Base-by-base conservation (phyloP, 2,888 invertebrate species). In the Apoda limacodes region DNA sequence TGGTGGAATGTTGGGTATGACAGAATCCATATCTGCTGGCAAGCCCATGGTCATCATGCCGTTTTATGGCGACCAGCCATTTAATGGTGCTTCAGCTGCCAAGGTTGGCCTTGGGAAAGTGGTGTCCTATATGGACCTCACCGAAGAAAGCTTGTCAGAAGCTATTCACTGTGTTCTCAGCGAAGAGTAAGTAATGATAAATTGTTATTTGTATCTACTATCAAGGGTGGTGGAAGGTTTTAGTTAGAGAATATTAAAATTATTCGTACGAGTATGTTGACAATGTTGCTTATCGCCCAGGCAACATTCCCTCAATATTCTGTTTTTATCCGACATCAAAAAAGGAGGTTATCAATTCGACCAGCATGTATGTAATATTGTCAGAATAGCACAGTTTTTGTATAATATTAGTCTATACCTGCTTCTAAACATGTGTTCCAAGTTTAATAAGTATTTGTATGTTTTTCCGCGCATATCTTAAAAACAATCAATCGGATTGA, bases 11-110 rank as follows among this genome's bases (percentile, higher is more conserved):
- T 61, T 86, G 15, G 85, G 86, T 19, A 81, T 83, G 57, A 85
- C 83, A 0, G 87, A 87, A 43, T 84, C 84, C 1, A 76, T 85
- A 9, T 76, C 84, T 5, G 82, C 82, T 1, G 86, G 85, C 2
- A 85, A 85, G 30, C 86, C 86, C 4, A 82, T 84, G 61, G 50
- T 87, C 28, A 74, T 84, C 21, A 75, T 86, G 39, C 86, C 86
- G 0, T 85, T 86, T 63, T 86, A 82, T 47, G 86, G 85, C 10
- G 86, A 87, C 57, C 86, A 87, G 58, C 75, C 76, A 7, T 55
- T 70, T 21, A 87, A 87, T 46, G 84, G 82, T 0, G 75, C 70
- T 2, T 74, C 82, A 4, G 70, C 84, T 0, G 61, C 71, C 30
- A 68, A 68, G 2, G 69, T 66, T 2, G 85, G 85, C 3, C 68